Percentiles rank a stretch among this genome's conserved stretches.
Evolutionary conservation across 2,888 invertebrate genomes (phyloP).

Genomic region (Galeopsomyia nigrocyanea): DNA sequence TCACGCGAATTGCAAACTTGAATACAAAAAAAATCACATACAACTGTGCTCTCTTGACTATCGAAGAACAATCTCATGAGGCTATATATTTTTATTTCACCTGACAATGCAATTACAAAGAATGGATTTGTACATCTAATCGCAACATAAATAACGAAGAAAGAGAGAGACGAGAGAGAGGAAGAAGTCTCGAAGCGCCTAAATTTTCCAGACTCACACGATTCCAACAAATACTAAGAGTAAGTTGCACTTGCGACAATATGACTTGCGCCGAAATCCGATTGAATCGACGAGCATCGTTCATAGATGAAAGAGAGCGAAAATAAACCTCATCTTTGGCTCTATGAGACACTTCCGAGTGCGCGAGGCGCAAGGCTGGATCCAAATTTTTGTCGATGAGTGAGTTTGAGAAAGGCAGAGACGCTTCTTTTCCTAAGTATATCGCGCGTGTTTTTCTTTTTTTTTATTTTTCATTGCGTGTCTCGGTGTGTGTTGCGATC

Average conservation of each 20-base stretch:
- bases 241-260: not conserved
- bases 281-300: not conserved
- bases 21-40: not conserved
- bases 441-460: conserved; percentile 2
- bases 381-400: not conserved
- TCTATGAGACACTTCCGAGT: conserved; percentile 13
- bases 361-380: not conserved
- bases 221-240: conserved; percentile 2
- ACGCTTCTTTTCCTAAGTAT: conserved; percentile 1
- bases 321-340: conserved; percentile 18
- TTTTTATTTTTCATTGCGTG: conserved; percentile 8
- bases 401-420: conserved; percentile 5
- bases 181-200: not conserved
- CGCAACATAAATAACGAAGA: conserved; percentile 8
- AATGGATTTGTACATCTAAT: too few relatives aligned
- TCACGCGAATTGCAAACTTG: too few relatives aligned
- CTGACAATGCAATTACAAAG: not conserved
- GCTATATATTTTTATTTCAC: not conserved
- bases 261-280: not conserved
- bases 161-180: not conserved
- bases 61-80: not conserved
- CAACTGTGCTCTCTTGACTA: not conserved
- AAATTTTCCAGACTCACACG: not conserved
- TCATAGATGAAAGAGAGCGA: conserved; percentile 32
- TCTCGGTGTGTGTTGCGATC: conserved; percentile 27